A percentile compares a stretch with the other conserved stretches of the same genome.
These are phyloP conservation scores for Cnemophilus loriae DNA, from an alignment of 2,113 vertebrate genomes.

Conservation along the genomic window DNA sequence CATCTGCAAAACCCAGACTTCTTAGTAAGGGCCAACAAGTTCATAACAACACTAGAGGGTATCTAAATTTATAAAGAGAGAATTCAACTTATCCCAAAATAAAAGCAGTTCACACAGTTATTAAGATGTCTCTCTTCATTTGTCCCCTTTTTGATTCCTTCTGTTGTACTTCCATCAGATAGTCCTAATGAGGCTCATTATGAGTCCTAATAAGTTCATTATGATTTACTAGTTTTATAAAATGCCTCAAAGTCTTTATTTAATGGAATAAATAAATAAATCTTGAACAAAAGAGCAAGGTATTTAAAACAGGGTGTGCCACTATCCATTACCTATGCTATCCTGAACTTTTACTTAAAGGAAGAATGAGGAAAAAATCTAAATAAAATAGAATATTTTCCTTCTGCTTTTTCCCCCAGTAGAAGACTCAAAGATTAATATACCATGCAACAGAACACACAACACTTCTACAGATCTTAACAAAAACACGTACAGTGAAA, in stretches of 20 bases:
- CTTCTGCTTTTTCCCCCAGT: background rate
- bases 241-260: background rate
- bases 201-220: too few species aligned
- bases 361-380: background rate
- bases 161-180: background rate
- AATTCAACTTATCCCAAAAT: background rate
- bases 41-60: background rate
- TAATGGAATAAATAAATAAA: background rate
- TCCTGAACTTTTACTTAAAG: background rate
- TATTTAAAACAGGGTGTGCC: background rate
- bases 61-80: background rate
- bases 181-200: too few species aligned
- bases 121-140: background rate
- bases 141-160: background rate
- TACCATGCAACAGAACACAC: background rate
- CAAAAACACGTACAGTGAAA: background rate
- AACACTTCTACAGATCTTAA: background rate
- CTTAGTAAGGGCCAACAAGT: background rate
- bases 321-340: background rate
- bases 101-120: background rate
- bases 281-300: background rate
- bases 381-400: background rate
- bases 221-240: background rate
- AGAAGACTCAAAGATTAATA: background rate
- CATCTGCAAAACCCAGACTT: background rate